Evolutionary conservation across 2,888 invertebrate species (phyloP), one percentile per base, ranked within the genome.

Genomic region (Alloscopus bannaensis): DNA sequence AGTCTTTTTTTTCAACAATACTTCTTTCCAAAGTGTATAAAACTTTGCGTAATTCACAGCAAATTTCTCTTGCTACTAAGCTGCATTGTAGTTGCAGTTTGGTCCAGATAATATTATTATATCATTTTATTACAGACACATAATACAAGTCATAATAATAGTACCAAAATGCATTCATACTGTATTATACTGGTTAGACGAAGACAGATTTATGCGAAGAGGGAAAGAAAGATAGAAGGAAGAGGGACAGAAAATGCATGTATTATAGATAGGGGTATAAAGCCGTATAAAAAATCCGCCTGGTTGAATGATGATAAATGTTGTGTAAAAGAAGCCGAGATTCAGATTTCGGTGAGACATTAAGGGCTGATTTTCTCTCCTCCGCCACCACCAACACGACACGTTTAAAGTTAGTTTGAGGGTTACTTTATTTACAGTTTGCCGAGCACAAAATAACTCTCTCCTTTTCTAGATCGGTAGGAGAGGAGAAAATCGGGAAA

Each of bases 221-320:
- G n/a, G n/a, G n/a, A n/a, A n/a, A n/a, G n/a, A n/a, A n/a, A n/a
- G n/a, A n/a, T n/a, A n/a, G 26, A 22, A 55, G 55, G 3, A 22
- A 62, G 18, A 52, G 42, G 26, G 66, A 36, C 52, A 66, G 66
- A 66, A 31, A 52, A 28, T 66, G 52, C 50, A 66, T 66, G 66
- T 66, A 20, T n/a, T n/a, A n/a, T n/a, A n/a, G n/a, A n/a, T n/a
- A n/a, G n/a, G 66, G 29, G 66, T 66, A 66, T 52, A 66, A 66
- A 66, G 36, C n/a, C 52, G 29, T 31, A 31, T 52, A 52, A 52
- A 66, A 66, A 62, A 24, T 24, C 52, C 22, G 50, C 22, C 66
- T 66, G 52, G 31, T 66, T 66, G 66, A 52, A 50, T 66, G 66
- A 52, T 66, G 66, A 66, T 66, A 66, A 66, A 66, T 66, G 66